Evolutionary conservation across 2,888 invertebrate species (phyloP).

Genomic region (Caprella mutica): DNA sequence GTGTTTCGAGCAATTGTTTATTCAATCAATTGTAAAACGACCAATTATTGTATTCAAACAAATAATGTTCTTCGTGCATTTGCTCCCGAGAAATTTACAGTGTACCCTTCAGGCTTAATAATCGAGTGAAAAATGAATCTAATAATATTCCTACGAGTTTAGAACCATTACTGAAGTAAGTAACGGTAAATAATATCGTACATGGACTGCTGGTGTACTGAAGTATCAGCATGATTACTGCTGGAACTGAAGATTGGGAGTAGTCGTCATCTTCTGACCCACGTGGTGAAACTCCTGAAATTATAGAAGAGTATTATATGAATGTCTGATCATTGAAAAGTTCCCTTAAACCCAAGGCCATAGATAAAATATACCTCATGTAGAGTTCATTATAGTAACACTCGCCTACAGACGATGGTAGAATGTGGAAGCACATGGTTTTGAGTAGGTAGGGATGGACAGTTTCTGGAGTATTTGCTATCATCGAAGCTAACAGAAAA

Average conservation of each 20-base stretch:
- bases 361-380: no score
- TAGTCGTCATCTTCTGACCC: constrained; percentile 37
- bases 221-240: constrained; percentile 93
- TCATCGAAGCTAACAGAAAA: constrained; percentile 82
- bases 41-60: no score
- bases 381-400: no score
- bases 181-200: constrained; percentile 40
- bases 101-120: no score
- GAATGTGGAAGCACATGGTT: constrained; percentile 83
- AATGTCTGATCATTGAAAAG: no score
- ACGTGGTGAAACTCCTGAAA: no score
- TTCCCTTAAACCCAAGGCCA: no score
- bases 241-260: constrained; percentile 51
- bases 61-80: no score
- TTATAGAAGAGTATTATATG: no score
- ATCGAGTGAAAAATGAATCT: not conserved
- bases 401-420: constrained; percentile 90
- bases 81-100: no score
- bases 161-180: not conserved
- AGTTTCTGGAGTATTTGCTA: constrained; percentile 77
- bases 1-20: no score
- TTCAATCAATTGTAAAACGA: no score
- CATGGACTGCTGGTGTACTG: constrained; percentile 89
- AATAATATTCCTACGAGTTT: not conserved
- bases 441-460: constrained; percentile 91